Percentiles rank a stretch among this genome's conserved stretches.
Evolutionary conservation across 2,113 vertebrate species (phyloP).

Genomic region (Marmota flaviventris): DNA sequence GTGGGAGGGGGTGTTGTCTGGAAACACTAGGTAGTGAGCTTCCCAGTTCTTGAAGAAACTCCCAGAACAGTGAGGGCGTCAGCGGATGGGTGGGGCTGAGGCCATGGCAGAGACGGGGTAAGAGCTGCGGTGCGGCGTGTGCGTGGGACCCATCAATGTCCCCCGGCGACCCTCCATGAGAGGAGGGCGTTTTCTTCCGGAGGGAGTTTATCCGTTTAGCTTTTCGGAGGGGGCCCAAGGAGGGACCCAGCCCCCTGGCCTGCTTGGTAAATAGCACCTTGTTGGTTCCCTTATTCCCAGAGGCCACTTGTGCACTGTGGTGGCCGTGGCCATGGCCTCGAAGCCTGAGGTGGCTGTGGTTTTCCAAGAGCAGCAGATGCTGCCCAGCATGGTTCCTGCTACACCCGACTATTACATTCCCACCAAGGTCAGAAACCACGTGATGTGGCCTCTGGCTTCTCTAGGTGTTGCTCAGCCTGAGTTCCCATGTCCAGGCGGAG

Average conservation of each 20-base stretch:
- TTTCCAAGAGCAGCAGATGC: neutral
- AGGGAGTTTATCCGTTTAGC: neutral
- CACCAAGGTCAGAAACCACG: neutral
- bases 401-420: neutral
- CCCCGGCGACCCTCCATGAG: neutral
- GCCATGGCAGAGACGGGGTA: too few species aligned
- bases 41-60: too few species aligned
- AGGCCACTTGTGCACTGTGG: too few species aligned
- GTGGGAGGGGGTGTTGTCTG: neutral
- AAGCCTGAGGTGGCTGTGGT: neutral
- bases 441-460: neutral
- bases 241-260: neutral
- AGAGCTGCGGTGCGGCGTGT: too few species aligned
- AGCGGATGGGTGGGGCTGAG: too few species aligned
- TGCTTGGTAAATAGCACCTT: neutral
- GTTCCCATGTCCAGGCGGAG: neutral
- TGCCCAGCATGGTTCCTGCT: neutral
- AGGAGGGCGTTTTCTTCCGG: neutral
- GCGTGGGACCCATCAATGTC: too few species aligned
- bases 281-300: too few species aligned
- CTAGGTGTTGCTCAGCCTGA: neutral
- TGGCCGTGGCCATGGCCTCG: too few species aligned
- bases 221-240: neutral
- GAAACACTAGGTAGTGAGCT: neutral
- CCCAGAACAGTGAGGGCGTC: too few species aligned